Percentiles rank a stretch among this genome's conserved stretches.
Evolutionary conservation across 2,888 invertebrate species (phyloP).

Genomic region (Dichetophora obliterata): DNA sequence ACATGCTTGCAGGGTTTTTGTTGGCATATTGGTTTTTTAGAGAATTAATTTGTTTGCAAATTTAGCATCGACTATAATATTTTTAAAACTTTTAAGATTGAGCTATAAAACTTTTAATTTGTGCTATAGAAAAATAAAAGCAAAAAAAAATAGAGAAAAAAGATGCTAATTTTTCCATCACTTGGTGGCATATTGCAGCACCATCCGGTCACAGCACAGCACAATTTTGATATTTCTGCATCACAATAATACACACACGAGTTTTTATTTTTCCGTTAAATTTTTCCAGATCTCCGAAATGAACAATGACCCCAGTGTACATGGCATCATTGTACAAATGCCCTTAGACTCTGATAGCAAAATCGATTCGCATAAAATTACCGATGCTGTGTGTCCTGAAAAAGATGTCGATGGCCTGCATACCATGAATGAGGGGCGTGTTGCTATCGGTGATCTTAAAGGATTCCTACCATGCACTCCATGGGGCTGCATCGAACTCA

Average conservation of each 20-base stretch:
- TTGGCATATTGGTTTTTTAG: no score
- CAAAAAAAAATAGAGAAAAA: no score
- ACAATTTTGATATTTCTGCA: no score
- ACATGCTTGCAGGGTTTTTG: no score
- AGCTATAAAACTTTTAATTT: no score
- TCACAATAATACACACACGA: neutral
- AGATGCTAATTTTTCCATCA: no score
- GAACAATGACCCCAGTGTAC: slow-evolving; percentile 86
- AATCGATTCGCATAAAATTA: slow-evolving; percentile 89
- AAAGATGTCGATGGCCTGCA: slow-evolving; percentile 97
- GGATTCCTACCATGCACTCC: slow-evolving; percentile 98
- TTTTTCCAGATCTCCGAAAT: slow-evolving; percentile 70
- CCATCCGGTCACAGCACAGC: no score
- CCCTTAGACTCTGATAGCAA: slow-evolving; percentile 87
- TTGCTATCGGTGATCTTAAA: slow-evolving; percentile 88
- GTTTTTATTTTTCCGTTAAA: slow-evolving; percentile 18
- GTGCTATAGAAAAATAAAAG: no score
- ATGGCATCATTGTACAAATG: slow-evolving; percentile 97
- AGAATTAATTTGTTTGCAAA: no score
- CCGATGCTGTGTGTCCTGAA: slow-evolving; percentile 87
- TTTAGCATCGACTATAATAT: no score
- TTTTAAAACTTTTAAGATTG: no score
- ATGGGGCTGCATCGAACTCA: slow-evolving; percentile 87
- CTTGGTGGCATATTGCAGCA: no score
- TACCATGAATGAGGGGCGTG: slow-evolving; percentile 92